Evolutionary conservation across 2,113 vertebrate genomes (phyloP), one percentile per base, ranked within the genome.

Genomic region (Dunckerocampus dactyliophorus): DNA sequence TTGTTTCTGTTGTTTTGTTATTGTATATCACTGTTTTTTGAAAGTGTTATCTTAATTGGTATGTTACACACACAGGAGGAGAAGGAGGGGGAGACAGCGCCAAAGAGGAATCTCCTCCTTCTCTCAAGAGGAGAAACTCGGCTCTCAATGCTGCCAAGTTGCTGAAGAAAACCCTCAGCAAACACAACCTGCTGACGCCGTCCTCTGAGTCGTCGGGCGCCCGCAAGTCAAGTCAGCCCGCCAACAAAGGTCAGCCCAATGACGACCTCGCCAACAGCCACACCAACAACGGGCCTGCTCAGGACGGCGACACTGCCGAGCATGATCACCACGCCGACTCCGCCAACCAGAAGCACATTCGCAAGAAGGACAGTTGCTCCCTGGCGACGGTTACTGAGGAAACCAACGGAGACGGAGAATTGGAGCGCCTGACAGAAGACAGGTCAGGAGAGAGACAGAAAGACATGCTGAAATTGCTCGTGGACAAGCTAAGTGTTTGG

Each of bases 351-450:
- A 98, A 95, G 74, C 63, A 65, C 31, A 60, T 81, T 63, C 84
- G 90, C 61, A 95, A 91, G 86, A 96, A 93, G 70, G 94, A 95
- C 43, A 88, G 85, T 1, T 70, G 87, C 48, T 81, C 86, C 62
- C 62, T 97, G 79, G 91, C 92, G 12, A 93, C 94, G 0, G 95
- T 99, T 42, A 91, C 88, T 3, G 97, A 98, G 81, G 95, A 98
- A 82, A 64, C 64, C 64, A 74, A 39, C 8, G 72, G 79, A 6
- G 58, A 74, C 17, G 48, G 69, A 59, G 66, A 82, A 45, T 59
- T 39, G 3, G 70, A 69, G 21, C 66, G n/a, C 10, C 67, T 37
- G 6, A 37, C 43, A 7, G 31, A 70, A 2, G 58, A 64, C 59
- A 69, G 79, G 78, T 86, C 31, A 43, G 39, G 39, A 14, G 11